phyloP scores from a whole-genome alignment of 2,888 invertebrate species.

The Tipula vernalis region DNA sequence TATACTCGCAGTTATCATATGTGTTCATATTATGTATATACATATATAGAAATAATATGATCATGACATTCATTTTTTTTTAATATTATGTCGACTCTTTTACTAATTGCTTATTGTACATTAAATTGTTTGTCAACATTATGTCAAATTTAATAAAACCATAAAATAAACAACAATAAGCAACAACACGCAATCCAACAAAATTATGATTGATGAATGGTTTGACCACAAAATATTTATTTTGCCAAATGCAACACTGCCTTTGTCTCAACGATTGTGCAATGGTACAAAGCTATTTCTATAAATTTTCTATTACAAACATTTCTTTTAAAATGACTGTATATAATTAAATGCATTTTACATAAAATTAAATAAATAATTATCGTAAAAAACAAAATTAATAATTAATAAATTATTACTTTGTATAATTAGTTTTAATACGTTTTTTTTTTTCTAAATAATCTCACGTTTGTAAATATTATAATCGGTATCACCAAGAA shows the following conservation, averaged over 20 bases:
- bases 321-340: not conserved
- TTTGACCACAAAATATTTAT: not conserved
- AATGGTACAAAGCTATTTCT: not conserved
- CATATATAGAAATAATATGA: not conserved
- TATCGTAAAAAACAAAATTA: not conserved
- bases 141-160: not conserved
- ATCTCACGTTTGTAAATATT: not conserved
- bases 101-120: not conserved
- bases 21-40: not conserved
- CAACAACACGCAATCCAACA: not conserved
- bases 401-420: slow-evolving; percentile 4
- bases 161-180: not conserved
- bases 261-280: not conserved
- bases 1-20: not conserved
- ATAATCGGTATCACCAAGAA: not conserved
- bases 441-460: not conserved
- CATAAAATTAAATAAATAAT: not conserved
- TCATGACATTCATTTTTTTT: not conserved
- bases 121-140: not conserved
- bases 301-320: not conserved
- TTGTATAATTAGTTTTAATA: not conserved
- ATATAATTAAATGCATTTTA: not conserved
- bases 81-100: not conserved
- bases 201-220: not conserved
- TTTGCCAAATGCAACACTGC: not conserved